These are phyloP conservation scores for Malthinus flaveolus DNA, from an alignment of 2,888 invertebrate genomes.

Conservation along the genomic window DNA sequence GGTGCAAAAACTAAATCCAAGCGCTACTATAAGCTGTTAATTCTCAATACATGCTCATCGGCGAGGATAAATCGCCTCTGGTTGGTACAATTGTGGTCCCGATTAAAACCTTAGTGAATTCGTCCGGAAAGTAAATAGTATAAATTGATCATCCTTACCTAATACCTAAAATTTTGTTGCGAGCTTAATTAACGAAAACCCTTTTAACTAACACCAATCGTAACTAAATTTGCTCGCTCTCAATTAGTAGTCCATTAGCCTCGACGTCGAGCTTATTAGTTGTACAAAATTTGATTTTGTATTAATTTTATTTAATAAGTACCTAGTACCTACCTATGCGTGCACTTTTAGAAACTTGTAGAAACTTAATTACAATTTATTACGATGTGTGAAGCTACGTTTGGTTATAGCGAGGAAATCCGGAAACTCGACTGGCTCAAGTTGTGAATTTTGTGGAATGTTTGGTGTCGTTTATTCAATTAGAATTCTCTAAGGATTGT, in stretches of 20 bases:
- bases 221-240: too few relatives aligned
- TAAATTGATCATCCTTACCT: too few relatives aligned
- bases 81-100: not conserved
- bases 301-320: too few relatives aligned
- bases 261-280: too few relatives aligned
- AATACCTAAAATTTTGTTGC: too few relatives aligned
- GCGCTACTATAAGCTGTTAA: slow-evolving; percentile 12
- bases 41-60: slow-evolving; percentile 13
- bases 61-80: slow-evolving; percentile 11
- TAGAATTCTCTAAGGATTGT: slow-evolving; percentile 14
- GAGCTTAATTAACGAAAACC: too few relatives aligned
- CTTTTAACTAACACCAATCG: too few relatives aligned
- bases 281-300: too few relatives aligned
- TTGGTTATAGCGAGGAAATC: not conserved
- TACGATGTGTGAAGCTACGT: not conserved
- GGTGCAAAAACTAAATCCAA: slow-evolving; percentile 16
- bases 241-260: too few relatives aligned
- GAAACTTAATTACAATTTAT: not conserved
- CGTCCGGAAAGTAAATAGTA: too few relatives aligned
- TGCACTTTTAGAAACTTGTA: not conserved
- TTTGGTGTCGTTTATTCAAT: slow-evolving; percentile 10
- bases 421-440: not conserved
- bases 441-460: slow-evolving; percentile 2
- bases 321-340: not conserved
- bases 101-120: not conserved